Base-by-base conservation (phyloP, 2,797 vertebrate genomes). In the Centroberyx gerrardi region DNA sequence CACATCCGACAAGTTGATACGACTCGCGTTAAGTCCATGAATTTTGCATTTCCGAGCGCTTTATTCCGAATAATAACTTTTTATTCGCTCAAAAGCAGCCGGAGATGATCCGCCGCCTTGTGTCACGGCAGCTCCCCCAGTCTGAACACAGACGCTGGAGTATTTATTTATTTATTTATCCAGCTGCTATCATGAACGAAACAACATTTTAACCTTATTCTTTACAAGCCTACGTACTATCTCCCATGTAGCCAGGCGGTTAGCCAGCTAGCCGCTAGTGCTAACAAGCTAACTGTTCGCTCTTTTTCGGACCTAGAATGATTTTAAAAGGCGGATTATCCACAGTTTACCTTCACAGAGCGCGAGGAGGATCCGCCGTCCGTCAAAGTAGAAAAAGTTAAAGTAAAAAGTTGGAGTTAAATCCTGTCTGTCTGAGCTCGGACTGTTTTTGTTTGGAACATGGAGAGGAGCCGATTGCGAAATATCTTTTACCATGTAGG, bases 361-460 rank as follows among this genome's bases (percentile, higher is more conserved):
- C 62, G 48, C 42, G 72, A 55, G 78, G 2, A 31, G 48, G n/a
- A 0, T 58, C 42, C 38, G 79, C 79, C 61, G 61, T 82, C 67
- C 85, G 80, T 72, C 66, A 68, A 70, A 74, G 18, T 15, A 0
- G 29, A 8, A 0, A 38, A 68, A 74, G 56, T 68, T 51, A 0
- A 1, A 59, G 46, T 0, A 5, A 38, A 75, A 88, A 86, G 18
- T 55, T 76, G 28, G 65, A 83, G 64, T 81, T 90, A 62, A 79
- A 81, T 74, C 49, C 78, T 76, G 82, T 81, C 72, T 54, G 53
- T 46, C 40, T 15, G 67, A 65, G 84, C 70, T 82, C 59, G n/a
- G 76, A 85, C n/a, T 95, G 92, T 94, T 94, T 94, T 95, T 95
- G 94, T 96, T 95, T 95, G 78, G 90, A 90, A 91, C 90, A 87